These are phyloP conservation scores for Polyploca ridens DNA, from an alignment of 2,888 invertebrate genomes.

Conservation along the genomic window DNA sequence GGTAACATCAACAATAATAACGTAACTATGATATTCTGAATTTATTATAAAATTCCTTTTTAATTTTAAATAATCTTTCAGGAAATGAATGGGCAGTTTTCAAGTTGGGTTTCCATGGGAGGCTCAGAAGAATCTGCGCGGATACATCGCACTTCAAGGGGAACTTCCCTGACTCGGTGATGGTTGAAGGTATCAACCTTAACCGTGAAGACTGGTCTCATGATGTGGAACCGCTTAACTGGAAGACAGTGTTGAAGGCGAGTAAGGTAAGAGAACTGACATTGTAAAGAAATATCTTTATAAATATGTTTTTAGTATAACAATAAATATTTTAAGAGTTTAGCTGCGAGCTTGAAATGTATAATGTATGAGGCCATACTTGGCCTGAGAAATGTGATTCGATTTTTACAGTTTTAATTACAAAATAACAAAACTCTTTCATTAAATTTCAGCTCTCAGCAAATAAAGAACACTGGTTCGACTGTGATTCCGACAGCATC, in stretches of 20 bases:
- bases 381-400: no score
- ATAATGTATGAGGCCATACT: no score
- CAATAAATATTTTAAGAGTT: no score
- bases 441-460: conserved; percentile 76
- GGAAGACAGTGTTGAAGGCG: conserved; percentile 78
- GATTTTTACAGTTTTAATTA: no score
- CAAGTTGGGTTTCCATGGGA: conserved; percentile 82
- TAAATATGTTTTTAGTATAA: no score
- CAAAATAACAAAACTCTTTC: not conserved
- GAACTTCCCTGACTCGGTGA: conserved; percentile 86
- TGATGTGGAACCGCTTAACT: conserved; percentile 36
- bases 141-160: conserved; percentile 87
- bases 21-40: not conserved
- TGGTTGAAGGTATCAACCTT: conserved; percentile 79
- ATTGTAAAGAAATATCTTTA: not conserved
- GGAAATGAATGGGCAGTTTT: conserved; percentile 87
- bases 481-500: conserved; percentile 63
- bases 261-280: conserved; percentile 72
- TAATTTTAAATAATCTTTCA: conserved; percentile 33
- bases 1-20: conserved; percentile 49
- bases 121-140: conserved; percentile 77
- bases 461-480: conserved; percentile 78
- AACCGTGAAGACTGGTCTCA: conserved; percentile 52
- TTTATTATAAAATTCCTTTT: not conserved
- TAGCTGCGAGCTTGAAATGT: no score